Evolutionary conservation across 2,797 vertebrate species (phyloP), one percentile per base, ranked within the genome.

Genomic region (Gymnodraco acuticeps): DNA sequence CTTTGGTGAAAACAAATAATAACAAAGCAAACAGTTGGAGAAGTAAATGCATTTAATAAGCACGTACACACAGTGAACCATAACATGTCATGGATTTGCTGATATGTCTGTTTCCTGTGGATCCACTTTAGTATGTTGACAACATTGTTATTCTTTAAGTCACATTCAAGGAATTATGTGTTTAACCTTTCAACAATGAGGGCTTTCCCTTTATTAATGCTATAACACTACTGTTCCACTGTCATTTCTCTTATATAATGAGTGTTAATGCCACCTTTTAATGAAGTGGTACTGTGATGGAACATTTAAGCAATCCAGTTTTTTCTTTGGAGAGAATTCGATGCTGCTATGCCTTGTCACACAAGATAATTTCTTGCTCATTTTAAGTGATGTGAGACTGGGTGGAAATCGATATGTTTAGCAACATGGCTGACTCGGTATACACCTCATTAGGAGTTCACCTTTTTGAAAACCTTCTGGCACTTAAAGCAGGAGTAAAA

Each of bases 381-480:
- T 83, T 84, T 83, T 61, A 87, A 84, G 73, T 65, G 78, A 80
- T 75, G 23, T 70, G 72, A 68, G 69, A 85, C 73, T 53, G 43
- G 43, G 53, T 64, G 58, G 55, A 81, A 89, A 91, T 92, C 80
- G 7, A 87, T 92, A 69, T 11, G 43, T 74, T 88, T 80, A 82
- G 74, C 80, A 84, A 87, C 80, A 84, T 66, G 77, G 76, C 80
- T 71, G 82, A 87, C 71, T 89, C 33, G 52, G 80, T 88, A 80
- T 92, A 85, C 84, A 84, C 66, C 82, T 90, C 79, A 88, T 88
- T 90, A 91, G 67, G 66, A 78, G 73, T 75, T 86, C 75, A 79
- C 79, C 83, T 90, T 83, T 80, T 74, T 71, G 45, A 86, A 82
- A 82, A 81, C 81, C 84, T 86, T 81, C 55, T 41, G 73, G 80